Evolutionary conservation across 2,113 vertebrate genomes (phyloP).

Genomic region (Entomyzon cyanotis): DNA sequence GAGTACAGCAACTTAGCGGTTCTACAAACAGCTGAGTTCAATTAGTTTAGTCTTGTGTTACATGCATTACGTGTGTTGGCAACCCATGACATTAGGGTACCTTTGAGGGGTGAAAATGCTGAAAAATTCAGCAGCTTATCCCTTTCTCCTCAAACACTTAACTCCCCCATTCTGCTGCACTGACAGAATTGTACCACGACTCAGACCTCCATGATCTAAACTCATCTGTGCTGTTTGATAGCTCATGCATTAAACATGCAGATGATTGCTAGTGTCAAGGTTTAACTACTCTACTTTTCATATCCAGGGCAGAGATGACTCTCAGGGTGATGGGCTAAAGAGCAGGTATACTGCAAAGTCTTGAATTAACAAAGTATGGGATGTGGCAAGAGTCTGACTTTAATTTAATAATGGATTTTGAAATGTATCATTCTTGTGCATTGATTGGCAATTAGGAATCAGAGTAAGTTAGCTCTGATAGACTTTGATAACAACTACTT

Average conservation of each 20-base stretch:
- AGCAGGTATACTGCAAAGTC: background rate
- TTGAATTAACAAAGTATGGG: background rate
- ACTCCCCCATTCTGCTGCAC: background rate
- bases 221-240: background rate
- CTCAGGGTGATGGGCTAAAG: background rate
- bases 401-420: background rate
- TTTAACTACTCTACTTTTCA: slow-evolving; percentile 6
- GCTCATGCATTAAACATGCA: background rate
- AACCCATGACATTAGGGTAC: background rate
- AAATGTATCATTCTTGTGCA: background rate
- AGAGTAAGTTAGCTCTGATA: background rate
- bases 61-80: background rate
- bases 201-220: background rate
- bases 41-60: background rate
- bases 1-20: background rate
- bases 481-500: background rate
- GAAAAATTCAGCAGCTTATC: background rate
- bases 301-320: background rate
- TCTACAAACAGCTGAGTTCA: background rate
- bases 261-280: background rate
- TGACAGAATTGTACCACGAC: background rate
- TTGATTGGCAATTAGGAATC: background rate
- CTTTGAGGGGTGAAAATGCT: background rate
- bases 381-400: background rate
- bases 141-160: background rate